phyloP scores from a whole-genome alignment of 2,797 vertebrate genomes.

The Kryptopterus vitreolus region DNA sequence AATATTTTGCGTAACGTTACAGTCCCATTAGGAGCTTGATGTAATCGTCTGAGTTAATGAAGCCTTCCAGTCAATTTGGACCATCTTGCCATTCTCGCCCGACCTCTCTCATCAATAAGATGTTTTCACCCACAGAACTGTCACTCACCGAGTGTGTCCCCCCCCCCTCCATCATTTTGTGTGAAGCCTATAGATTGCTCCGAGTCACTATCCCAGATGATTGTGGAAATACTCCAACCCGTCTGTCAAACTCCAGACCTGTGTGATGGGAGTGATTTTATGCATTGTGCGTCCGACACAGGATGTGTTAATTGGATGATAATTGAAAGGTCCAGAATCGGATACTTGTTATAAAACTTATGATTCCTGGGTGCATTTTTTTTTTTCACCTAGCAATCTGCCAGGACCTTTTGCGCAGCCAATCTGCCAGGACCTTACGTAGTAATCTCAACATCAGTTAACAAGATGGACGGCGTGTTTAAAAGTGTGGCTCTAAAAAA shows the following conservation, averaged over 20 bases:
- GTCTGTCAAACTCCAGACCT: background rate
- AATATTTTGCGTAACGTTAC: background rate
- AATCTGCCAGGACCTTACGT: too few relatives aligned
- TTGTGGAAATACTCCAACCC: background rate
- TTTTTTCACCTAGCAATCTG: too few relatives aligned
- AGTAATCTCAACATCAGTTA: too few relatives aligned
- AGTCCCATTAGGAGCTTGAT: background rate
- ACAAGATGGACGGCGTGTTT: too few relatives aligned
- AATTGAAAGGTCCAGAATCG: too few relatives aligned
- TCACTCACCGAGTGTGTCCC: background rate
- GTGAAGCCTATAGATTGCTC: background rate
- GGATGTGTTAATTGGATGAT: background rate
- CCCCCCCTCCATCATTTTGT: background rate
- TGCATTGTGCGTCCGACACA: too few relatives aligned
- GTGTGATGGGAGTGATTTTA: too few relatives aligned
- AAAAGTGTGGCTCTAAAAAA: too few relatives aligned
- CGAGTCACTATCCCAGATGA: background rate
- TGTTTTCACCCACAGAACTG: background rate
- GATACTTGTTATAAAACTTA: too few relatives aligned
- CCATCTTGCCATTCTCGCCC: background rate
- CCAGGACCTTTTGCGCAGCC: too few relatives aligned
- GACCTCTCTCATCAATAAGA: background rate
- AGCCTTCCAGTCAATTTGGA: background rate
- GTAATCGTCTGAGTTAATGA: background rate
- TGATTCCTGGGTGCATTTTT: too few relatives aligned